Conservation (phyloP, 2,797 vertebrate genomes). For the Oreonectes daqikongensis region DNA sequence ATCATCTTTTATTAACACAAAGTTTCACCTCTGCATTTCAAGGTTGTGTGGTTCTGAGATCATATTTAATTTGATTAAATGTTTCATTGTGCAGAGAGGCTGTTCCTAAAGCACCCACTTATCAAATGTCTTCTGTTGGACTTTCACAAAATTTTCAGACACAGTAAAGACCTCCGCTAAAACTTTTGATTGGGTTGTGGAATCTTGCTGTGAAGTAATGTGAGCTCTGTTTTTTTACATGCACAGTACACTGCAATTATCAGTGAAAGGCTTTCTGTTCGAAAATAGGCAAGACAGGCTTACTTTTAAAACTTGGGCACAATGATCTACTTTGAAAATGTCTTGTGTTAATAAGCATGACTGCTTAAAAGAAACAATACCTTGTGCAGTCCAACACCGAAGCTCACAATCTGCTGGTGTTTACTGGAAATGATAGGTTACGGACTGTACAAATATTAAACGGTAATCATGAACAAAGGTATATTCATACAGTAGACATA, state of each 20-base stretch:
- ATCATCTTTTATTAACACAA: slow-evolving; percentile 46
- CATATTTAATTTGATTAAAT: slow-evolving; percentile 42
- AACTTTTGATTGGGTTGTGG: slow-evolving; percentile 49
- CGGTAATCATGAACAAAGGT: neutral
- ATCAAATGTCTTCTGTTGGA: slow-evolving; percentile 41
- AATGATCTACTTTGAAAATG: slow-evolving; percentile 12
- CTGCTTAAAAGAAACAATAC: slow-evolving; percentile 7
- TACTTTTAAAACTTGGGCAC: slow-evolving; percentile 20
- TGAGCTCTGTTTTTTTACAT: slow-evolving; percentile 36
- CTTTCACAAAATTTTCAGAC: slow-evolving; percentile 40
- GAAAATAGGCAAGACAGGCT: slow-evolving; percentile 36
- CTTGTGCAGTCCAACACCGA: neutral
- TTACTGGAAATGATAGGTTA: neutral
- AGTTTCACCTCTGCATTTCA: slow-evolving; percentile 36
- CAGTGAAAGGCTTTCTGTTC: slow-evolving; percentile 29
- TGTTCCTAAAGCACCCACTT: slow-evolving; percentile 37
- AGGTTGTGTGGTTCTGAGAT: slow-evolving; percentile 27
- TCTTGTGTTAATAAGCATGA: slow-evolving; percentile 21
- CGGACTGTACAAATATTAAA: neutral
- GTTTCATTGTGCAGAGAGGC: slow-evolving; percentile 40
- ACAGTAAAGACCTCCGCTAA: slow-evolving; percentile 32
- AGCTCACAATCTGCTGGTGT: neutral
- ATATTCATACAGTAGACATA: neutral
- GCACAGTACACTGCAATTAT: slow-evolving; percentile 41
- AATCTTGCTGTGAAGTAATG: slow-evolving; percentile 40